Base-by-base conservation (phyloP, 2,797 vertebrate genomes). In the Coluber constrictor region DNA sequence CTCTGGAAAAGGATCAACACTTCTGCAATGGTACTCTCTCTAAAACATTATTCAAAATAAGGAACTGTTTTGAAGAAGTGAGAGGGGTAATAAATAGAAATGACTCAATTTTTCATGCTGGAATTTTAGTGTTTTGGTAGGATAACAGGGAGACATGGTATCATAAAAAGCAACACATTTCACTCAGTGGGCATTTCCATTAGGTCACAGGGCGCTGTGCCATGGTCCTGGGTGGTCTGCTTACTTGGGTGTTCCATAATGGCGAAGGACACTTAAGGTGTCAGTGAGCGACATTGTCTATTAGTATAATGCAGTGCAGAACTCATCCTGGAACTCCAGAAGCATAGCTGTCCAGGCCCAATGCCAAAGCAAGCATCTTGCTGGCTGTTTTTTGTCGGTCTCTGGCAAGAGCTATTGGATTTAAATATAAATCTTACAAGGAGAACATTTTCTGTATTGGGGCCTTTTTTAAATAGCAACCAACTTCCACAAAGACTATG, bases 291-390 rank as follows among this genome's bases (percentile, higher is more conserved):
- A 63, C 93, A 66, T 93, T 93, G 32, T 86, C 90, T 66, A 57
- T 91, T 89, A 91, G 25, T 83, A 37, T 93, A 93, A 93, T 89
- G 87, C 57, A 89, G 59, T 89, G 87, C 93, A 93, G 93, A 91
- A 27, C 90, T 93, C 90, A 91, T 93, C 93, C 87, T 91, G 16
- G 70, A 89, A 70, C 37, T 91, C 90, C 87, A 89, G 70, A 86
- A 88, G 87, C 90, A 89, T 56, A 66, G 74, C 5, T 91, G 59
- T 70, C 93, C 87, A 86, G 93, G 90, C 87, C 66, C 70, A 66
- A 86, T 57, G 93, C 93, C 93, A 93, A 93, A 93, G 57, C 93
- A 93, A 93, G 93, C 93, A 89, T 91, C 87, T 86, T 93, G 70
- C 59, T 86, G 93, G 90, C 87, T 93, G 87, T 63, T 89, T 90